Percentiles rank a stretch among this genome's conserved stretches.
These are phyloP conservation scores for Poeciliopsis turrubarensis DNA, from an alignment of 2,113 vertebrate genomes.

Conservation along the genomic window DNA sequence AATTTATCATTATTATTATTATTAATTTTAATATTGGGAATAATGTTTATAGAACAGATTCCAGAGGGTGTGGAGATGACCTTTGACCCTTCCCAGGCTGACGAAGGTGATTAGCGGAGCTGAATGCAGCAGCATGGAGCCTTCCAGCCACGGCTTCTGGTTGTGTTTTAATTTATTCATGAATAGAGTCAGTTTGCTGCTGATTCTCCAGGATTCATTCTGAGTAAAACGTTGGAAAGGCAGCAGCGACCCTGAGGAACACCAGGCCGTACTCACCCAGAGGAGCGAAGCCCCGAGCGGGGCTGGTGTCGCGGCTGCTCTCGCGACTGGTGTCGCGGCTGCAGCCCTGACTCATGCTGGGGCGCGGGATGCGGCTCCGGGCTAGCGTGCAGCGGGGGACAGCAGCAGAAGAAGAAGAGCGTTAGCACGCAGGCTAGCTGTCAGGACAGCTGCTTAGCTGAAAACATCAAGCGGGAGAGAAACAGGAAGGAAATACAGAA, in stretches of 20 bases:
- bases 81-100: too few species aligned
- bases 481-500: neutral
- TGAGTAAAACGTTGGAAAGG: neutral
- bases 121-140: too few species aligned
- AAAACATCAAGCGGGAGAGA: slow-evolving; percentile 57
- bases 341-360: slow-evolving; percentile 99
- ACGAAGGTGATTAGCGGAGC: too few species aligned
- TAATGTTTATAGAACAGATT: too few species aligned
- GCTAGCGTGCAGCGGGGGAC: slow-evolving; percentile 96
- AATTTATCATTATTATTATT: too few species aligned
- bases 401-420: slow-evolving; percentile 92
- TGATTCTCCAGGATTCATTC: neutral
- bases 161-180: too few species aligned
- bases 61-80: too few species aligned
- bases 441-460: slow-evolving; percentile 80
- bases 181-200: neutral
- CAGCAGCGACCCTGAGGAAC: neutral
- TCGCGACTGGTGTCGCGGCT: slow-evolving; percentile 99
- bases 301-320: slow-evolving; percentile 99
- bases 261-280: slow-evolving; percentile 91
- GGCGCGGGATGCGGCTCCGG: slow-evolving; percentile 99
- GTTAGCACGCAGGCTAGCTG: slow-evolving; percentile 92
- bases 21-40: too few species aligned
- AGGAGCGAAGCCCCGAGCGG: slow-evolving; percentile 95
- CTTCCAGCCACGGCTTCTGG: too few species aligned